Evolutionary conservation across 2,113 vertebrate genomes (phyloP), one percentile per base, ranked within the genome.

Genomic region (Rattus rattus): DNA sequence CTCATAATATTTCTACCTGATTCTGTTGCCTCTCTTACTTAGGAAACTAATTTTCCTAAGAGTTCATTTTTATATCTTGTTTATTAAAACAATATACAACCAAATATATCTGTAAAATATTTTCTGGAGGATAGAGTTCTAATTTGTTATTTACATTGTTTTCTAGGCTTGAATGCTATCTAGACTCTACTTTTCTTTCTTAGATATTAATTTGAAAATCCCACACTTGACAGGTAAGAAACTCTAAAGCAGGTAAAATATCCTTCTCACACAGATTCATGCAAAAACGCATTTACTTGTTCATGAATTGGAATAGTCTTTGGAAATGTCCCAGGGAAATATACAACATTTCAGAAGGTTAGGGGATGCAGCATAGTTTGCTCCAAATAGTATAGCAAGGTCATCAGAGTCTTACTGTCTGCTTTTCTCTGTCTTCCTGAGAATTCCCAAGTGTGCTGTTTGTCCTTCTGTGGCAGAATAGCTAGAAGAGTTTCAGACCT

Each of bases 391-490:
- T 72, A 28, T 6, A n/a, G 76, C 30, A 28, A 1, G 5, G 30
- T 28, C 33, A 17, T 77, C 24, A 24, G 72, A 77, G 17, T 7
- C 56, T 22, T 67, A 5, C n/a, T 90, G 43, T 33, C 33, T 73
- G 14, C 28, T 43, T 1, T 0, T 11, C 30, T 73, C 69, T 47
- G 14, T 43, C 61, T 93, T 73, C 3, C 61, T 69, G 5, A 16
- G 0, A 17, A 28, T 17, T 1, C 4, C 36, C 0, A 10, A 17
- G 8, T 39, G n/a, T n/a, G 9, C 54, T 81, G 16, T 5, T 43
- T 43, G 43, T 43, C 4, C 0, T 36, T 36, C 39, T 1, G 56
- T 26, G 22, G 9, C 8, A 80, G 67, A 61, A 17, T 9, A 54
- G 4, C 24, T 13, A 16, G 47, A 17, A 9, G 2, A 65, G 10